Evolutionary conservation across 2,113 vertebrate genomes (phyloP).

Genomic region (Cynocephalus volans): DNA sequence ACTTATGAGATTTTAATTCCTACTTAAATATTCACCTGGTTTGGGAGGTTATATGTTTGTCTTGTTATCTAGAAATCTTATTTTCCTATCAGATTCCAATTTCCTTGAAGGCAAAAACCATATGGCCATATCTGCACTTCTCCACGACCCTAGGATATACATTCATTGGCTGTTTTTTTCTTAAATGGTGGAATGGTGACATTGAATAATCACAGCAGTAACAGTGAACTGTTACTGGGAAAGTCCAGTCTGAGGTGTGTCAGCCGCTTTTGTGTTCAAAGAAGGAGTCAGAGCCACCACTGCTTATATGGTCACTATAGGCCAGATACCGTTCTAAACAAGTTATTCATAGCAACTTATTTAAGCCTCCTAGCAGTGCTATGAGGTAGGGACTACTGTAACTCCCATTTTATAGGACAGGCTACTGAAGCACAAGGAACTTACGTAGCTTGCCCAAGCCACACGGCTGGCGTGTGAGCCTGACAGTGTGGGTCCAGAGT

Average conservation of each 20-base stretch:
- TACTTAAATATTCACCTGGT: conserved; percentile 40
- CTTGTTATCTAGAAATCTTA: background rate
- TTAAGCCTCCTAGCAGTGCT: background rate
- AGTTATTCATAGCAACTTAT: background rate
- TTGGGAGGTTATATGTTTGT: background rate
- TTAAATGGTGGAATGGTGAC: background rate
- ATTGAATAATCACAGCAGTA: background rate
- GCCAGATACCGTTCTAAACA: background rate
- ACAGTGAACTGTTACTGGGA: background rate
- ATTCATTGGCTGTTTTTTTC: background rate
- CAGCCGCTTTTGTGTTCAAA: background rate
- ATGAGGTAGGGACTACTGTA: background rate
- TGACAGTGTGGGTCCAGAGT: too few relatives aligned
- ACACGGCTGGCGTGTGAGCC: background rate
- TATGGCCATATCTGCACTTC: background rate
- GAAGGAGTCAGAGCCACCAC: background rate
- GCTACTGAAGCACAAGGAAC: background rate
- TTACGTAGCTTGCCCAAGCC: background rate
- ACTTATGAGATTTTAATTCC: conserved; percentile 50
- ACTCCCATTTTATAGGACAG: background rate
- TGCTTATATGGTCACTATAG: background rate
- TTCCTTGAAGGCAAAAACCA: background rate
- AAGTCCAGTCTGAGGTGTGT: background rate
- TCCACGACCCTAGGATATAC: background rate
- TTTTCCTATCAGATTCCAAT: background rate